These are phyloP conservation scores for Eilema caniola DNA, from an alignment of 2,888 invertebrate genomes.

Conservation along the genomic window DNA sequence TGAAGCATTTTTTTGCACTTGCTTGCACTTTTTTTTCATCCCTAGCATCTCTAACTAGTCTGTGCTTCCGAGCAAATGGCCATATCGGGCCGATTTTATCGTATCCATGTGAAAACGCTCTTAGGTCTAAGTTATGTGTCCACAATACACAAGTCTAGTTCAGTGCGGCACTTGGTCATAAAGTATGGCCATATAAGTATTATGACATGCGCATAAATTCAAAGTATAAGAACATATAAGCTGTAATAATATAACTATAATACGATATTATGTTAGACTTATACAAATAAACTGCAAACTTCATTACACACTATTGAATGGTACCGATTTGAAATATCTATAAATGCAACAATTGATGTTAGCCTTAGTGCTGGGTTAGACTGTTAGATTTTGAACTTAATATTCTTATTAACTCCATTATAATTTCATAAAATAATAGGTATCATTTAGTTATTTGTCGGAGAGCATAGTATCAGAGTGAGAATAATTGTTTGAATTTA, in stretches of 20 bases:
- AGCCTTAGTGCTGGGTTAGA: constrained; percentile 32
- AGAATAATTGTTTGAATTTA: too few species aligned
- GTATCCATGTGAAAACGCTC: too few species aligned
- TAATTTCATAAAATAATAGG: neutral
- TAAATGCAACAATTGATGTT: constrained; percentile 43
- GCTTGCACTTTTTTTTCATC: too few species aligned
- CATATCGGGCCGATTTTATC: too few species aligned
- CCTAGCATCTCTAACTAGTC: too few species aligned
- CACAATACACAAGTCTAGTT: too few species aligned
- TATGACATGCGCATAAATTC: constrained; percentile 16
- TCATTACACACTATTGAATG: constrained; percentile 53
- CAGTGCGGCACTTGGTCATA: neutral
- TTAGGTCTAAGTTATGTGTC: too few species aligned
- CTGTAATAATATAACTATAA: constrained; percentile 7
- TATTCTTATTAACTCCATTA: neutral
- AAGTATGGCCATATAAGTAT: constrained; percentile 6
- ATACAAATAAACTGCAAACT: constrained; percentile 48
- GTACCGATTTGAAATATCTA: constrained; percentile 49
- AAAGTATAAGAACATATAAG: neutral
- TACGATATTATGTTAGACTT: constrained; percentile 42
- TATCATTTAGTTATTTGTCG: neutral
- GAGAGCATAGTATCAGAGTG: too few species aligned
- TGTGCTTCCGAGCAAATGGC: too few species aligned
- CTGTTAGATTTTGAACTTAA: neutral
- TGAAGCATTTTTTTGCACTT: too few species aligned